Evolutionary conservation across 2,888 invertebrate species (phyloP), one percentile per base, ranked within the genome.

Genomic region (Ischnus inquisitorius): DNA sequence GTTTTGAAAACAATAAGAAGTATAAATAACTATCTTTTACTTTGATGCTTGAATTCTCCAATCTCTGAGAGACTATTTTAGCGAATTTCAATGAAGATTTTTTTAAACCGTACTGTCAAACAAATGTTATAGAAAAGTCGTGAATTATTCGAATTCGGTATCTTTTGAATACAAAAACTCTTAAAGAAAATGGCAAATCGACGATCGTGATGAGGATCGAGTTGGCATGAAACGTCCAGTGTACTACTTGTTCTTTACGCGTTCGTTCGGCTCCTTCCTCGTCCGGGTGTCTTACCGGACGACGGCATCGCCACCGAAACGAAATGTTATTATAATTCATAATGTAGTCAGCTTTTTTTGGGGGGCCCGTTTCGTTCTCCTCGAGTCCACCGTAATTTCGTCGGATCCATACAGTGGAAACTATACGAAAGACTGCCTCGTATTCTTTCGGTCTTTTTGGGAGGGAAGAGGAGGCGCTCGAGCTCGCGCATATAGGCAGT

Each of bases 261-360:
- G 16, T 28, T 71, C 41, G 41, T 54, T 19, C 6, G 39, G 57
- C 57, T 72, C 43, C 72, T 72, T 60, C 60, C 60, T 72, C n/a
- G 79, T 43, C 51, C 62, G 74, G 62, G 28, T 68, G 68, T 64
- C 46, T 79, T 75, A 71, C 71, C 65, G 75, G 75, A 76, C 64
- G 79, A 71, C 43, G 71, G 78, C 67, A 77, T 65, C 79, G 51
- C 22, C 79, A 79, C 69, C 79, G 79, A 79, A 79, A 72, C 79
- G 79, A 72, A 72, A 80, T 48, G n/a, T 68, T 54, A 83, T 79
- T 83, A 80, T 65, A 71, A 79, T 76, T 79, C 82, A 60, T 75
- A 65, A 68, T 22, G 62, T 54, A 12, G 54, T 22, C 54, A 22
- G 54, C 22, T 19, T 54, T 54, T 54, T 54, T 3, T n/a, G n/a